Base-by-base conservation (phyloP, 2,888 invertebrate species). In the Geotrupes spiniger region DNA sequence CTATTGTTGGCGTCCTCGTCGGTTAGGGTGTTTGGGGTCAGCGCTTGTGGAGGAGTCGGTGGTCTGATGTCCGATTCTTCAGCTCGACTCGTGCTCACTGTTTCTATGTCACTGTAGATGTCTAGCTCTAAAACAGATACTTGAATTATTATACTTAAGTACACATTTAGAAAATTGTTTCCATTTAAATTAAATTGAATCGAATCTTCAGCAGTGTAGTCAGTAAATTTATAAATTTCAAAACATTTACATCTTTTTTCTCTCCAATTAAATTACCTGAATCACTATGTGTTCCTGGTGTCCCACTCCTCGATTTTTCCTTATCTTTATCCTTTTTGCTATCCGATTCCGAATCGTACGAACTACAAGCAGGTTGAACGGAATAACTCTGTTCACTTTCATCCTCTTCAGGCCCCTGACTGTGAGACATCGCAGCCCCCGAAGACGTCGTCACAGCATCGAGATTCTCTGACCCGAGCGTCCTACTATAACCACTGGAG, bases 41-140 rank as follows among this genome's bases (percentile, higher is more conserved):
- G 59, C 10, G 72, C 69, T 0, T 75, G 76, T 4, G 74, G 74
- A 36, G 74, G 72, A 0, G 74, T 73, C 1, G 75, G 4, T 14
- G 42, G 17, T 42, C 51, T 53, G 1, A 36, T 14, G 29, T 54
- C 52, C 10, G 25, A 46, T 6, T 68, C 68, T 36, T 70, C 69
- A 1, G 63, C 66, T 36, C 68, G 70, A 36, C 68, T 69, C 4
- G 64, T 57, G 17, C 71, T 72, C 55, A 69, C 71, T 1, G 75
- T 74, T 63, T 82, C 82, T 36, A 82, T 80, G 54, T 83, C 82
- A 53, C 81, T 79, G 60, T 83, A 84, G 55, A 82, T 78, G 58
- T 83, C 82, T 28, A 79, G 73, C 52, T 82, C 81, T 21, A 21
- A 21, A 21, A 21, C 21, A 21, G 6, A 21, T 4, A 21, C 6